A percentile compares a stretch with the other conserved stretches of the same genome.
phyloP scores from a whole-genome alignment of 2,113 vertebrate species.

The Uropsilus gracilis region DNA sequence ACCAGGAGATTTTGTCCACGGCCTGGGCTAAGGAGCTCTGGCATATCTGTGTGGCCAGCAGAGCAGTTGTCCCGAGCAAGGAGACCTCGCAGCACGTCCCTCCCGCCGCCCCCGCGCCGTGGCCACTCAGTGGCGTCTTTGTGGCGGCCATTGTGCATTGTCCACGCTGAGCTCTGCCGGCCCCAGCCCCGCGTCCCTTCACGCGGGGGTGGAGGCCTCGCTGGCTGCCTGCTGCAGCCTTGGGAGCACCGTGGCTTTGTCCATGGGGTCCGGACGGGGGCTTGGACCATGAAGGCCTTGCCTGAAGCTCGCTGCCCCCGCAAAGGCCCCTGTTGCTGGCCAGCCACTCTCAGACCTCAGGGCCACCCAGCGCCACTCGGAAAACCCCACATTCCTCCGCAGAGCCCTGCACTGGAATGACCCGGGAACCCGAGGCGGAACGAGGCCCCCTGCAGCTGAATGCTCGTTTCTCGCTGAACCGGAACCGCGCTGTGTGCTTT shows the following conservation, averaged over 20 bases:
- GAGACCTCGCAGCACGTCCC: slow-evolving; percentile 74
- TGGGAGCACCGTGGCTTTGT: fast-evolving
- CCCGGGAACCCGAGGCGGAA: background rate
- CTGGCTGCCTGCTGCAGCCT: background rate
- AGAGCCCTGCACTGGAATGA: background rate
- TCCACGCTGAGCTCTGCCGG: background rate
- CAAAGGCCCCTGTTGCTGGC: background rate
- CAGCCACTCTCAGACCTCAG: background rate
- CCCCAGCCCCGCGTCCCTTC: too few relatives aligned
- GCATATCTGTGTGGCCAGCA: slow-evolving; percentile 84
- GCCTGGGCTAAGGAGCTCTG: slow-evolving; percentile 69
- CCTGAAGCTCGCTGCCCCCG: background rate
- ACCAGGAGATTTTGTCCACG: background rate
- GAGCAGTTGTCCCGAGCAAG: slow-evolving; percentile 82
- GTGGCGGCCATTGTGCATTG: slow-evolving; percentile 75
- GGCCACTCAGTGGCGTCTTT: slow-evolving; percentile 66
- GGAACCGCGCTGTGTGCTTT: background rate
- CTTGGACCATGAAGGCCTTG: background rate
- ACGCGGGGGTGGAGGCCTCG: background rate
- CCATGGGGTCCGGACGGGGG: too few relatives aligned
- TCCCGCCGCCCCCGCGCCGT: slow-evolving; percentile 17
- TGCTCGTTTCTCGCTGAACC: background rate
- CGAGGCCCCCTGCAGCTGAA: background rate
- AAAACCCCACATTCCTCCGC: background rate
- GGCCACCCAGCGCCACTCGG: background rate